These are phyloP conservation scores for Carollia perspicillata DNA, from an alignment of 2,113 vertebrate species.

Conservation along the genomic window DNA sequence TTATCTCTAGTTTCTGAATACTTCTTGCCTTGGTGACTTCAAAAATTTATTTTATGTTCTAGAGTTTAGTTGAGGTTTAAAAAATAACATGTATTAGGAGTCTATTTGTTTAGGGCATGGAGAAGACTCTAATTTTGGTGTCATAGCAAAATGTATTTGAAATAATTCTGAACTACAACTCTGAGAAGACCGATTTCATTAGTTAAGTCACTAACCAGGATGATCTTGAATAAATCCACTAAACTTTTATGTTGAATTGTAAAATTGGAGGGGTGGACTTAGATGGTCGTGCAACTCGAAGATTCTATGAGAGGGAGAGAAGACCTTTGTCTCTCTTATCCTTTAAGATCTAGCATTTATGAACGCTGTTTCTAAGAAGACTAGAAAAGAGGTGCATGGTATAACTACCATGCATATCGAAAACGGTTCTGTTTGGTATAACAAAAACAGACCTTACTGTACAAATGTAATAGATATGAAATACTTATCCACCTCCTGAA, in stretches of 20 bases:
- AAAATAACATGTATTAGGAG: not conserved
- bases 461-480: not conserved
- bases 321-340: not conserved
- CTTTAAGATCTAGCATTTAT: not conserved
- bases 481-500: accelerated
- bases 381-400: not conserved
- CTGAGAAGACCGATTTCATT: not conserved
- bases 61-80: not conserved
- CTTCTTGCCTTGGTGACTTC: not conserved
- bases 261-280: not conserved
- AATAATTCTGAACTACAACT: not conserved
- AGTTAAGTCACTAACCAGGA: not conserved
- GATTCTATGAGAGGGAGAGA: not conserved
- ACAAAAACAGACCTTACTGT: not conserved
- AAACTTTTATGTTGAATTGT: not conserved
- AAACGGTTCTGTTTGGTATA: too few relatives aligned
- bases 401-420: too few relatives aligned
- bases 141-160: not conserved
- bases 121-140: not conserved
- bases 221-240: not conserved
- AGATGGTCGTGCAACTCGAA: not conserved
- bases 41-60: not conserved
- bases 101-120: not conserved
- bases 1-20: not conserved
- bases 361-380: not conserved